Evolutionary conservation across 1,140 invertebrate species (phyloP), one percentile per base, ranked within the genome.

Genomic region (Zaprionus ghesquierei): DNA sequence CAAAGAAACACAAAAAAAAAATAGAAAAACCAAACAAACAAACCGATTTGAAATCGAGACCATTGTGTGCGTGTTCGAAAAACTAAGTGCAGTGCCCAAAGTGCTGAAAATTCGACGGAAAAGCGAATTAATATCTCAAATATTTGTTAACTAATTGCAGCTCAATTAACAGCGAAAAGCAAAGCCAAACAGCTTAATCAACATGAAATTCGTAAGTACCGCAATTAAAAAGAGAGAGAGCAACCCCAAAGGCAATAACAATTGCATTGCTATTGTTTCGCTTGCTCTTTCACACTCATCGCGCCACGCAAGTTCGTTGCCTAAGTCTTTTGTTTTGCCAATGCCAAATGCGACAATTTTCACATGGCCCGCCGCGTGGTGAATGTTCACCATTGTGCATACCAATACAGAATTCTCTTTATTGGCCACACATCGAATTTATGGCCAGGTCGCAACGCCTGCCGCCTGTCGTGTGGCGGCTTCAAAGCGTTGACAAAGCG

Each of bases 141-240:
- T 84, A 79, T 89, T 87, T 87, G 85, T 89, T 77, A 89, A 87
- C 79, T 87, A 82, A 87, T 86, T 86, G 82, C 81, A 86, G 81
- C 79, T 64, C 64, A 54, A 53, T 62, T 35, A 56, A 64, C 70
- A 58, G 33, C 35, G 31, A 58, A 49, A 61, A 63, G 63, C 33
- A 76, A 20, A 6, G 8, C 15, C 64, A 79, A 76, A 65, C 68
- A 86, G 56, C 64, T 35, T 51, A 77, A 84, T 63, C 76, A 91
- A 89, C 56, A 91, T 91, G 89, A 89, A 89, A 87, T 90, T 91
- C 73, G 89, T 91, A 91, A 91, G 89, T 90, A 79, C 35, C 29
- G 33, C 35, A 69, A 68, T 64, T 64, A 55, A 15, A 59, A n/a
- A n/a, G n/a, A n/a, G n/a, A 49, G 20, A 62, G 55, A 56, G 53